Percentiles rank a stretch among this genome's conserved stretches.
phyloP scores from a whole-genome alignment of 30 jellyfish, hydroid and myxozoan genomes.

The Hydra vulgaris region DNA sequence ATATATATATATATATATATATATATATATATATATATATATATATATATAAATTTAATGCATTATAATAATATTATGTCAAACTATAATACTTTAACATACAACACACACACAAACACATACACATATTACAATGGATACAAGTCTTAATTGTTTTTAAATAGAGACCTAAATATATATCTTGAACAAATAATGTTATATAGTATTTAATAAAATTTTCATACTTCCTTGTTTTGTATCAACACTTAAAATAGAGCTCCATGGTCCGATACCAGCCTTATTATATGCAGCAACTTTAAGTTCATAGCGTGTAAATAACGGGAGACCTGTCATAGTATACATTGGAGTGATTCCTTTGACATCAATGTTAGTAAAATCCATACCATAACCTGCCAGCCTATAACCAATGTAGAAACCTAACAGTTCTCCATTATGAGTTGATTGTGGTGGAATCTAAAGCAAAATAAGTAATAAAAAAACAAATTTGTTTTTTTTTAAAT shows the following conservation, averaged over 20 bases:
- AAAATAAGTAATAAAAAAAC: neutral
- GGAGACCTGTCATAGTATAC: slow-evolving; percentile 39
- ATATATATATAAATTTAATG: too few species aligned
- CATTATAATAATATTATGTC: too few species aligned
- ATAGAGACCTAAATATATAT: too few species aligned
- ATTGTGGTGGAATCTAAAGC: slow-evolving; percentile 60
- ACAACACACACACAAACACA: too few species aligned
- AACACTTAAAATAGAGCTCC: slow-evolving; percentile 14
- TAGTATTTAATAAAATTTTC: neutral
- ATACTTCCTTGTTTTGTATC: slow-evolving; percentile 81
- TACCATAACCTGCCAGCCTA: slow-evolving; percentile 51
- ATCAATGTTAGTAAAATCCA: slow-evolving; percentile 31
- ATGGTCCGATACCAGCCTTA: slow-evolving; percentile 64
- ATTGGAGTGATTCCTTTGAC: slow-evolving; percentile 47
- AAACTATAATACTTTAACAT: too few species aligned
- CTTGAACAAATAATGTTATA: neutral
- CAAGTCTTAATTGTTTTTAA: too few species aligned
- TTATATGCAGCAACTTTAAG: slow-evolving; percentile 71
- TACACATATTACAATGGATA: too few species aligned
- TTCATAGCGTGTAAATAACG: slow-evolving; percentile 56
- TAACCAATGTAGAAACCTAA: slow-evolving; percentile 54
- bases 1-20: too few species aligned
- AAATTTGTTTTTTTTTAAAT: too few species aligned
- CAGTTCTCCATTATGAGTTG: slow-evolving; percentile 58
- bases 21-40: too few species aligned